phyloP scores from a whole-genome alignment of 2,113 vertebrate species.

The Hippolais icterina region DNA sequence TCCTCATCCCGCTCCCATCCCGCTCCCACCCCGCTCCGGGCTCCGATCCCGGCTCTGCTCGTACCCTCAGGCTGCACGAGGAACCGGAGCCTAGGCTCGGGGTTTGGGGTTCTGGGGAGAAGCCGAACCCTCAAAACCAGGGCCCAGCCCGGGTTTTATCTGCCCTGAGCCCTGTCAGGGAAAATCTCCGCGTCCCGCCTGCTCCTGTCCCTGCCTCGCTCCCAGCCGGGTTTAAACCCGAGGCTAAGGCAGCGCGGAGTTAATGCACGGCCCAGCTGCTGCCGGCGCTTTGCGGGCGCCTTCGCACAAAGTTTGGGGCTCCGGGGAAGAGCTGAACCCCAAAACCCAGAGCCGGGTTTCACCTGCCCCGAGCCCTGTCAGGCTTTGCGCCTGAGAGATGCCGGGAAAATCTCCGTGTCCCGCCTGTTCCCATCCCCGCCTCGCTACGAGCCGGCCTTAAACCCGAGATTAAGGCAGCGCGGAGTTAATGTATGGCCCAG shows the following conservation, averaged over 20 bases:
- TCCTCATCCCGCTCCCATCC: too few species aligned
- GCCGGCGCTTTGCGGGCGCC: too few species aligned
- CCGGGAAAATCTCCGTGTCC: not conserved
- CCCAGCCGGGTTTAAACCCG: not conserved
- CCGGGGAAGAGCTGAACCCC: not conserved
- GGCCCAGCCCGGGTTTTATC: not conserved
- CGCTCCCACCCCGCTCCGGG: too few species aligned
- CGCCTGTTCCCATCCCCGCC: not conserved
- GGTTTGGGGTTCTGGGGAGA: not conserved
- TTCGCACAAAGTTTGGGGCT: not conserved
- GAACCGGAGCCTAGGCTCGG: rapidly evolving
- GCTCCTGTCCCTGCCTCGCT: not conserved
- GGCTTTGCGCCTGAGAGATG: too few species aligned
- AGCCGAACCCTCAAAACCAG: not conserved
- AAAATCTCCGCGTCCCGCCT: not conserved
- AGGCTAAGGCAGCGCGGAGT: not conserved
- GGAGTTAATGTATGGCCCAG: rapidly evolving
- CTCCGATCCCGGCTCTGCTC: not conserved
- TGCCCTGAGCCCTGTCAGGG: not conserved
- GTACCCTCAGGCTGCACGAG: rapidly evolving
- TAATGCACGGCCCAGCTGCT: rapidly evolving
- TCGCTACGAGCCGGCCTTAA: rapidly evolving
- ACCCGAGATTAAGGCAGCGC: not conserved
- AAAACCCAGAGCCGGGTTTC: not conserved
- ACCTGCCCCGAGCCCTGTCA: not conserved